Conservation (phyloP, 2,797 vertebrate species). For the Aphelocoma californica region DNA sequence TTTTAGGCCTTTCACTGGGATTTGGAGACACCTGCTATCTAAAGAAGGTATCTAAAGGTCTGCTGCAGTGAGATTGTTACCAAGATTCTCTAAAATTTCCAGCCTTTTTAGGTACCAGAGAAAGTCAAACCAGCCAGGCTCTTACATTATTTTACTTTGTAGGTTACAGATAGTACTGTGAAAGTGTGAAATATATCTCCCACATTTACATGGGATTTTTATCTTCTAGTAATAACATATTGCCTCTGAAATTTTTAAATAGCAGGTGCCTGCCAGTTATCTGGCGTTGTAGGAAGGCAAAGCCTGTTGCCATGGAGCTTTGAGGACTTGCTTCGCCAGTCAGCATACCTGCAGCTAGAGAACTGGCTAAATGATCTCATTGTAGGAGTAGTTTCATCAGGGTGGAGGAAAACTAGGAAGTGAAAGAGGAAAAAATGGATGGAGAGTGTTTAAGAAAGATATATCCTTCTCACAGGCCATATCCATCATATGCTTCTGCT, state of each 20-base stretch:
- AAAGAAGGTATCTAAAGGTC: neutral
- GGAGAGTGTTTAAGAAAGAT: neutral
- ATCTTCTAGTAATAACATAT: neutral
- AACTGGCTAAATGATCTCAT: neutral
- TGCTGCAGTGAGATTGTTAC: neutral
- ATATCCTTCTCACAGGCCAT: neutral
- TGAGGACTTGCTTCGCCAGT: neutral
- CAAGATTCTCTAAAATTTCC: neutral
- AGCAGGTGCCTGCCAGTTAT: neutral
- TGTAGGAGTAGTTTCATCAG: neutral
- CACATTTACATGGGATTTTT: neutral
- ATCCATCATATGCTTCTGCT: neutral
- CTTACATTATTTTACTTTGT: neutral
- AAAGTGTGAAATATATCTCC: neutral
- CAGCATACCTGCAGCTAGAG: neutral
- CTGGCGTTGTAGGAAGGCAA: neutral
- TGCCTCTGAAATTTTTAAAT: constrained; percentile 7
- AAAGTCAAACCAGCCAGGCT: neutral
- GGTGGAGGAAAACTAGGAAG: neutral
- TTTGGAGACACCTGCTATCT: neutral
- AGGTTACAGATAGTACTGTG: neutral
- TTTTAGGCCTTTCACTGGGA: neutral
- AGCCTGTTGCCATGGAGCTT: constrained; percentile 43
- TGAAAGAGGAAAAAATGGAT: neutral
- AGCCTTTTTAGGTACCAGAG: neutral